Evolutionary conservation across 2,797 vertebrate genomes (phyloP), one percentile per base, ranked within the genome.

Genomic region (Momotus momota): DNA sequence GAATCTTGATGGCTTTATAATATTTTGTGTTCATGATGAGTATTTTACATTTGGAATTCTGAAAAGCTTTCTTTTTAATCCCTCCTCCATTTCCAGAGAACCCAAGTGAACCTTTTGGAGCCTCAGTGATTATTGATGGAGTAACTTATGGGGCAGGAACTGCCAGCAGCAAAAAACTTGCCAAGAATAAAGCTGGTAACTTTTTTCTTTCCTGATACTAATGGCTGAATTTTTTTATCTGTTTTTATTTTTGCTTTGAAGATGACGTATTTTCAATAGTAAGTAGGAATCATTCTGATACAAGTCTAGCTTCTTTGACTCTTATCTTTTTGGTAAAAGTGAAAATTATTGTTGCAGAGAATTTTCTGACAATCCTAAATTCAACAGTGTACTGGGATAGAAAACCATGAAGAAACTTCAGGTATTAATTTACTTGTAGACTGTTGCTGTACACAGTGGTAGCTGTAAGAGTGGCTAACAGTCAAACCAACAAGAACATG

Each of bases 111-210:
- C 99, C 99, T 98, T 99, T 99, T 94, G 99, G 99, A 98, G 99
- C 99, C 52, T 99, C 99, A 3, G 99, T 99, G 96, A 99, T 99
- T 95, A 99, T 99, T 97, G 99, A 99, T 94, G 99, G 99, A 97
- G 99, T 99, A 88, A 99, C 99, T 31, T 99, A 99, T 0, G 99
- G 99, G 97, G 99, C 99, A 97, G 99, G 99, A 98, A 99, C 99
- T 51, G 99, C 99, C 97, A 99, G 99, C 98, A 99, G 99, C 98
- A 99, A 99, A 98, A 99, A 99, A 98, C 99, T 99, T 94, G 99
- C 99, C 96, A 99, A 99, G 98, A 99, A 99, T 98, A 99, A 99
- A 99, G 99, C 99, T 98, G 99, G 99, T 99, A 99, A 97, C 7
- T 0, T 55, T 65, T 40, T 79, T 49, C 38, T 70, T 85, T 51